Percentiles rank a stretch among this genome's conserved stretches.
Evolutionary conservation across 2,888 invertebrate genomes (phyloP).

Genomic region (Noctua janthina): DNA sequence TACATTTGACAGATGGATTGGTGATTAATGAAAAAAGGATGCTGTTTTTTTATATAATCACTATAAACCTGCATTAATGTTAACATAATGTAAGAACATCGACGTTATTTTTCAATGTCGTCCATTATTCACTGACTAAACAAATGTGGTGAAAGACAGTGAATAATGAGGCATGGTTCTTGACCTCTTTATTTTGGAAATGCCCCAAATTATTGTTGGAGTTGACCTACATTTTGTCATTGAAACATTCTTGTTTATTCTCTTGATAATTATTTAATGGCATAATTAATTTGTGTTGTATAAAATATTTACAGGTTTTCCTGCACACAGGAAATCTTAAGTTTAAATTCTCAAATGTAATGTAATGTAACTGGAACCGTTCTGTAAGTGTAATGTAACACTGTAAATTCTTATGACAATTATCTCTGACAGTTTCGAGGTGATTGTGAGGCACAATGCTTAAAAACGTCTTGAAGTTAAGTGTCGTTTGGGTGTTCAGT

Average conservation of each 20-base stretch:
- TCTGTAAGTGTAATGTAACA: not conserved
- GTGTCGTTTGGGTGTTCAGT: not conserved
- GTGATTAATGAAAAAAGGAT: constrained; percentile 9
- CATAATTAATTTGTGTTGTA: not conserved
- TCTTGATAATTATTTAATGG: constrained; percentile 17
- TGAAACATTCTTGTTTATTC: constrained; percentile 16
- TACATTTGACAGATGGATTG: not conserved
- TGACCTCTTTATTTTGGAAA: constrained; percentile 50
- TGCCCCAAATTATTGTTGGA: constrained; percentile 44
- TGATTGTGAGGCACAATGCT: not conserved
- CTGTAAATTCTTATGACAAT: not conserved
- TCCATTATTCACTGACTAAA: constrained; percentile 30
- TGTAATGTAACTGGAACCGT: not conserved
- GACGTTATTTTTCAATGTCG: constrained; percentile 18
- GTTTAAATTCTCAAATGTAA: not conserved
- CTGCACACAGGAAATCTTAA: too few relatives aligned
- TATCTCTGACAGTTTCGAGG: not conserved
- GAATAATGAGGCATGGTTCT: constrained; percentile 41
- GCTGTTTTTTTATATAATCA: constrained; percentile 7
- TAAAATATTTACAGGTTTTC: not conserved
- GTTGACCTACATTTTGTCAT: constrained; percentile 41
- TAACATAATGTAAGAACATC: constrained; percentile 19
- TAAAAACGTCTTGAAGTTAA: not conserved
- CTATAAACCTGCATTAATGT: constrained; percentile 3
- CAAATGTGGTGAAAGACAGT: constrained; percentile 43